Evolutionary conservation across 2,888 invertebrate species (phyloP).

Genomic region (Anodontia alba): DNA sequence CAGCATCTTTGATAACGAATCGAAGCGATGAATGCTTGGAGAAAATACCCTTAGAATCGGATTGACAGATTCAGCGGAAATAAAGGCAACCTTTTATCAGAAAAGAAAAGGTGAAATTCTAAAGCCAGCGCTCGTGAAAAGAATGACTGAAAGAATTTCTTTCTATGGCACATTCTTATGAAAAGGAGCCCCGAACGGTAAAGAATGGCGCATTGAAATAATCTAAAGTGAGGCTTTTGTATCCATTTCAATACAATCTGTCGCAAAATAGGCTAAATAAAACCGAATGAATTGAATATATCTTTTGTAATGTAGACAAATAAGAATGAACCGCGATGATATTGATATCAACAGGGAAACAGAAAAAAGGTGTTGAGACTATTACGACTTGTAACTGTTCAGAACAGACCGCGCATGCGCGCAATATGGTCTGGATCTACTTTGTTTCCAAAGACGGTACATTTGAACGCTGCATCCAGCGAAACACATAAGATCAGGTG

Average conservation of each 20-base stretch:
- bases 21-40: constrained; percentile 4
- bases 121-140: not conserved
- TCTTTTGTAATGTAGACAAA: constrained; percentile 12
- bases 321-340: constrained; percentile 8
- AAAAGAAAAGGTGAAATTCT: not conserved
- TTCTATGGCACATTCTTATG: constrained; percentile 1
- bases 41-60: constrained; percentile 14
- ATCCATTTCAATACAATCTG: constrained; percentile 47
- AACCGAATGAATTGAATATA: constrained; percentile 15
- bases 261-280: constrained; percentile 19
- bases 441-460: too few species aligned
- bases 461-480: too few species aligned
- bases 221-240: constrained; percentile 40
- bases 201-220: constrained; percentile 15
- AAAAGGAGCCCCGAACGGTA: not conserved
- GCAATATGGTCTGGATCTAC: too few species aligned
- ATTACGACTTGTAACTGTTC: too few species aligned
- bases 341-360: not conserved
- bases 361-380: too few species aligned
- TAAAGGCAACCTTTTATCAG: constrained; percentile 11
- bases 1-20: constrained; percentile 16
- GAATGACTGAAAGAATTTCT: constrained; percentile 8
- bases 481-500: too few species aligned
- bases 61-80: not conserved
- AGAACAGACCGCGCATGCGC: too few species aligned